Base-by-base conservation (phyloP, 2,797 vertebrate species). In the Brachymystax lenok region DNA sequence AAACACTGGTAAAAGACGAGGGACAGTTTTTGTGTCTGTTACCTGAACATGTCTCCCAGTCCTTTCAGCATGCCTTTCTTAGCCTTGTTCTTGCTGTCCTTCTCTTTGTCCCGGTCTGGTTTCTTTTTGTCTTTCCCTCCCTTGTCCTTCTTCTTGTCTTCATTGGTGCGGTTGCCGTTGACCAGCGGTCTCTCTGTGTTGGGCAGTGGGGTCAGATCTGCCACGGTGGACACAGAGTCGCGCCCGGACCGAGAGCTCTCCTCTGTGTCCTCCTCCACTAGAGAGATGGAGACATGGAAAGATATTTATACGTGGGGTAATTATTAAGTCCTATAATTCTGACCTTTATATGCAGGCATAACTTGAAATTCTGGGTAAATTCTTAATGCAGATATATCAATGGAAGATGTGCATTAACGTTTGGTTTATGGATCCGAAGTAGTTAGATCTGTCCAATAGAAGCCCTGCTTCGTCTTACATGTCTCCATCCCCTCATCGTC, bases 31-130 rank as follows among this genome's bases (percentile, higher is more conserved):
- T 88, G 71, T 73, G 70, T 80, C 73, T 30, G 13, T 91, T 96
- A 99, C 98, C 98, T 97, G 96, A 99, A 98, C 96, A 99, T 99
- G 77, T 98, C 98, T 46, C 98, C 98, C 71, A 99, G 93, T 82
- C 98, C 97, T 86, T 98, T 99, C 83, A 99, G 92, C 91, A 99
- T 94, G 12, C 97, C 90, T 82, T 98, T 99, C 92, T 98, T 99
- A 74, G 95, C 87, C 91, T 98, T 98, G 88, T 88, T 95, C 91
- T 98, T 99, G 82, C 95, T 96, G 80, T 96, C 92, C 40, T 95
- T 96, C 82, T 92, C 89, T 90, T 95, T 97, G 33, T 95, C 95
- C 76, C 92, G 95, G 35, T 74, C 83, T 6, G 69, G 84, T 54
- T 79, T 84, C 21, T 94, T 91, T 73, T 77, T 78, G 85, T 96